These are phyloP conservation scores for Aelia acuminata DNA, from an alignment of 2,888 invertebrate species.

Conservation along the genomic window DNA sequence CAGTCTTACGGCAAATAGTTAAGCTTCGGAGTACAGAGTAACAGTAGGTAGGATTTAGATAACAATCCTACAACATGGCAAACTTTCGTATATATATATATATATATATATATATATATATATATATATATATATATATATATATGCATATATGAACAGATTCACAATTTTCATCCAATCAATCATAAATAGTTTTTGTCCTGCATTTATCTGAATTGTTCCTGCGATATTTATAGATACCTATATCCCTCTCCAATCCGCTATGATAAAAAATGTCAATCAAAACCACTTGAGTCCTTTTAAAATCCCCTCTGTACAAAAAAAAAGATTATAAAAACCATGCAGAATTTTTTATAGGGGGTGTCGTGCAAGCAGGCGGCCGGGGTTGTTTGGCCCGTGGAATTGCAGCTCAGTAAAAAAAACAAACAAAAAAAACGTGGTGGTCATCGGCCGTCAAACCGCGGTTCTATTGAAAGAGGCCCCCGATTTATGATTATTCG, in stretches of 20 bases:
- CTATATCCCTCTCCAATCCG: slow-evolving; percentile 1
- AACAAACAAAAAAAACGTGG: background rate
- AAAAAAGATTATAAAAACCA: slow-evolving; percentile 9
- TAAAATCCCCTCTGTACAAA: slow-evolving; percentile 10
- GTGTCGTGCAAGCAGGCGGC: slow-evolving; percentile 34
- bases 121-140: too few species aligned
- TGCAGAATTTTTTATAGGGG: slow-evolving; percentile 43
- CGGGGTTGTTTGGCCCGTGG: slow-evolving; percentile 39
- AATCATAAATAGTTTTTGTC: background rate
- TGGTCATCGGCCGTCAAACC: slow-evolving; percentile 41
- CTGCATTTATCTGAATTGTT: background rate
- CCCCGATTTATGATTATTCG: slow-evolving; percentile 44
- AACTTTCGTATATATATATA: too few species aligned
- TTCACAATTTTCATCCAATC: too few species aligned
- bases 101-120: too few species aligned
- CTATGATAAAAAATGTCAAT: slow-evolving; percentile 9
- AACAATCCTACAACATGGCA: too few species aligned
- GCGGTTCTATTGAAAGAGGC: slow-evolving; percentile 42
- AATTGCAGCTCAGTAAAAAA: slow-evolving; percentile 36
- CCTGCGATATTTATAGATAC: background rate
- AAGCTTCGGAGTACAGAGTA: too few species aligned
- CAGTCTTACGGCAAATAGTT: too few species aligned
- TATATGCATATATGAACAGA: background rate
- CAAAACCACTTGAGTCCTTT: slow-evolving; percentile 29
- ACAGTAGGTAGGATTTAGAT: too few species aligned